phyloP scores from a whole-genome alignment of 2,888 invertebrate species.

The Osmoderma eremita region DNA sequence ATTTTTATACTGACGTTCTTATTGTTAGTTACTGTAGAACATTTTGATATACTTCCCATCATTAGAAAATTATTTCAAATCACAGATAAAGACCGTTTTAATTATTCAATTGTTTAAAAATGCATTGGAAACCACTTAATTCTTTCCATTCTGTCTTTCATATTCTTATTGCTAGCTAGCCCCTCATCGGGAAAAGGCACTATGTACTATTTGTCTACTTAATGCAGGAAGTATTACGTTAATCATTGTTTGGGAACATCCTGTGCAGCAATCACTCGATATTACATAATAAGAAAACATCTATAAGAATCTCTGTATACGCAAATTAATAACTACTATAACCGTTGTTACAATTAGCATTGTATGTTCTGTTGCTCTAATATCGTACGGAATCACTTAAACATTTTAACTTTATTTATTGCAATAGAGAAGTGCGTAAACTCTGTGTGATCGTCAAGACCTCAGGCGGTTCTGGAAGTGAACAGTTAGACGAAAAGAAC shows the following conservation, averaged over 20 bases:
- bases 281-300: neutral
- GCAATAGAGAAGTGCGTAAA: neutral
- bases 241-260: constrained; percentile 19
- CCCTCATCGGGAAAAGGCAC: neutral
- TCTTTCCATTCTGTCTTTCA: too few relatives aligned
- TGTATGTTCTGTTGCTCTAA: constrained; percentile 3
- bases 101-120: too few relatives aligned
- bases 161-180: neutral
- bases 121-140: too few relatives aligned
- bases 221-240: constrained; percentile 3
- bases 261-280: neutral
- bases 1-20: too few relatives aligned
- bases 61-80: too few relatives aligned
- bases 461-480: neutral
- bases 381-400: too few relatives aligned
- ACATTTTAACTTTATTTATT: too few relatives aligned
- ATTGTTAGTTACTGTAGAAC: too few relatives aligned
- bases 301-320: neutral
- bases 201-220: neutral
- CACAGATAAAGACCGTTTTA: too few relatives aligned
- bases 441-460: constrained; percentile 4
- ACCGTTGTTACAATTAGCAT: neutral
- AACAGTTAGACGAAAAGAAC: constrained; percentile 36
- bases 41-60: too few relatives aligned
- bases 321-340: constrained; percentile 7